Evolutionary conservation across 2,888 invertebrate genomes (phyloP).

Genomic region (Xylophagus ater): DNA sequence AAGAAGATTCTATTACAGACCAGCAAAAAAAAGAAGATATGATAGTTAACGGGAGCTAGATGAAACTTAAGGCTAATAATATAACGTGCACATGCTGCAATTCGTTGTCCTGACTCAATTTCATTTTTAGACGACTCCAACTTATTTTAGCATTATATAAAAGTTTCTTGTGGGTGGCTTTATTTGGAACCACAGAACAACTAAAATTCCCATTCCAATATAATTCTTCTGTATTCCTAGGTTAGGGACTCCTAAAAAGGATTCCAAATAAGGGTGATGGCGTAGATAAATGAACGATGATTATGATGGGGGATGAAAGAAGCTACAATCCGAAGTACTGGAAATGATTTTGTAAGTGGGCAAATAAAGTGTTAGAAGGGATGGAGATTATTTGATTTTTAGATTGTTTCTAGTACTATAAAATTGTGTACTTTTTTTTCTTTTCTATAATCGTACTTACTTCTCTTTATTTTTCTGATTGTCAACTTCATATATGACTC

Average conservation of each 20-base stretch:
- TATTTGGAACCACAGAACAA: too few species aligned
- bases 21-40: too few species aligned
- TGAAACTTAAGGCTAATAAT: too few species aligned
- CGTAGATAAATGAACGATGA: slow-evolving; percentile 12
- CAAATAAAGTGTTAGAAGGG: slow-evolving; percentile 16
- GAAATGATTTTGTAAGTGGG: slow-evolving; percentile 18
- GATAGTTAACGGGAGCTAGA: too few species aligned
- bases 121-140: too few species aligned
- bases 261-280: neutral
- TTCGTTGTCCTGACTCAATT: neutral
- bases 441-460: too few species aligned
- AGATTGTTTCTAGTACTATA: slow-evolving; percentile 10
- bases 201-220: neutral
- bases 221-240: slow-evolving; percentile 2
- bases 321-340: slow-evolving; percentile 14
- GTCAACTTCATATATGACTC: too few species aligned
- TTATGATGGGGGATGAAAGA: slow-evolving; percentile 16
- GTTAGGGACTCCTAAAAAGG: slow-evolving; percentile 8
- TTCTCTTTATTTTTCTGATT: too few species aligned
- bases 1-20: too few species aligned
- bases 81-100: slow-evolving; percentile 2
- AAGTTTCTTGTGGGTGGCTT: too few species aligned
- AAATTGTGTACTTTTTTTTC: too few species aligned
- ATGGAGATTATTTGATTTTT: slow-evolving; percentile 16
- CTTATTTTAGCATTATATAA: too few species aligned